Evolutionary conservation across 2,888 invertebrate species (phyloP).

Genomic region (Loripinus fragilis): DNA sequence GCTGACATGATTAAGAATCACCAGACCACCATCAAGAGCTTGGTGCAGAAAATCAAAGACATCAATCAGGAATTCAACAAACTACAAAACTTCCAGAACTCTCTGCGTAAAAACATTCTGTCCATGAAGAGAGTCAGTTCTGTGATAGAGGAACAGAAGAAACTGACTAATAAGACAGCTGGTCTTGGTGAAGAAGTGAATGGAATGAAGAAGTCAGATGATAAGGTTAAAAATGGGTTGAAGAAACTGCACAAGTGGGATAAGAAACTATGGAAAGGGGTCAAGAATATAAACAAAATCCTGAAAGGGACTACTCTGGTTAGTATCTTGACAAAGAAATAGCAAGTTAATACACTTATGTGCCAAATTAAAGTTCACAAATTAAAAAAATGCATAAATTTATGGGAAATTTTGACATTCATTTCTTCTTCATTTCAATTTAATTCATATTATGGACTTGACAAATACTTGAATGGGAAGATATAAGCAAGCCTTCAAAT

Average conservation of each 20-base stretch:
- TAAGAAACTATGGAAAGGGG: neutral
- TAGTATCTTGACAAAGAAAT: neutral
- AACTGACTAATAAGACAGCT: neutral
- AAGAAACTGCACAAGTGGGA: constrained; percentile 1
- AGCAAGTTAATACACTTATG: too few relatives aligned
- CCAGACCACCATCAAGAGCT: neutral
- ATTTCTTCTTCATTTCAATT: too few relatives aligned
- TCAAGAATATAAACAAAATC: neutral
- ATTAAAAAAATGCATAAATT: too few relatives aligned
- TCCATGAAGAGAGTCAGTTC: constrained; percentile 2
- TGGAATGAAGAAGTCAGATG: neutral
- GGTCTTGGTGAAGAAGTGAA: neutral
- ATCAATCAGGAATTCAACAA: neutral
- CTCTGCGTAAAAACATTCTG: neutral
- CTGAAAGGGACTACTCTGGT: neutral
- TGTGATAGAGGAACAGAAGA: constrained; percentile 3
- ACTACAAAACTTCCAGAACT: neutral
- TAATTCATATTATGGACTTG: too few relatives aligned
- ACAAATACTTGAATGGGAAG: too few relatives aligned
- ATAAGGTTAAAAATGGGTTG: neutral
- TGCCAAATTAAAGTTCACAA: too few relatives aligned
- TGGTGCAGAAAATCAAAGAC: neutral
- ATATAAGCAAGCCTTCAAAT: too few relatives aligned
- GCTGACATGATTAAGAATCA: neutral
- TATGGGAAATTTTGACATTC: too few relatives aligned